phyloP scores from a whole-genome alignment of 2,888 invertebrate species.

The Mesochorus sp. region DNA sequence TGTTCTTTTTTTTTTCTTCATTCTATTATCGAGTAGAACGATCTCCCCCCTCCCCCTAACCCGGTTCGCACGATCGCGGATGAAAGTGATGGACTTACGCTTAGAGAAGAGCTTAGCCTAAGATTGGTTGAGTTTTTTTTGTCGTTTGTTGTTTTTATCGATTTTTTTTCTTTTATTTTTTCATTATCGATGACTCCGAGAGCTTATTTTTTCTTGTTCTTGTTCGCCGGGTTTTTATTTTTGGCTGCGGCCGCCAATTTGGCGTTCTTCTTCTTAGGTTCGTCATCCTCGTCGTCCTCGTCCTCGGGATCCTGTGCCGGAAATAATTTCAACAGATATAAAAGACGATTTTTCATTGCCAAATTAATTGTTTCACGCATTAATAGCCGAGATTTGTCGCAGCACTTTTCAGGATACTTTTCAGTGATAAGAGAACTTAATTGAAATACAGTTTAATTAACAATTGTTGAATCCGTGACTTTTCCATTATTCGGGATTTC shows the following conservation, averaged over 20 bases:
- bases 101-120: constrained; percentile 79
- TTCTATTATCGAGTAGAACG: constrained; percentile 70
- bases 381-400: too few relatives aligned
- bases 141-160: constrained; percentile 60
- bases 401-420: too few relatives aligned
- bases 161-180: constrained; percentile 59
- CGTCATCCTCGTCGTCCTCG: constrained; percentile 89
- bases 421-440: too few relatives aligned
- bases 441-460: too few relatives aligned
- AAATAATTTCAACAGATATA: constrained; percentile 65
- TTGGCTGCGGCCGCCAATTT: constrained; percentile 88
- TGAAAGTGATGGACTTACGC: constrained; percentile 80
- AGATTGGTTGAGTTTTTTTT: constrained; percentile 71
- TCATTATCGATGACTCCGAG: constrained; percentile 32
- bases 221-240: constrained; percentile 85
- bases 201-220: constrained; percentile 81
- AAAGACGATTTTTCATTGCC: not conserved
- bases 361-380: not conserved
- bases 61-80: constrained; percentile 75
- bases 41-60: too few relatives aligned
- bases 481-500: too few relatives aligned
- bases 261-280: constrained; percentile 91
- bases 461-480: too few relatives aligned
- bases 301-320: constrained; percentile 85
- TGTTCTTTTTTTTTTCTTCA: constrained; percentile 35